Percentiles rank a stretch among this genome's conserved stretches.
Conservation (phyloP, 2,113 vertebrate species). For the Nannospalax galili region DNA sequence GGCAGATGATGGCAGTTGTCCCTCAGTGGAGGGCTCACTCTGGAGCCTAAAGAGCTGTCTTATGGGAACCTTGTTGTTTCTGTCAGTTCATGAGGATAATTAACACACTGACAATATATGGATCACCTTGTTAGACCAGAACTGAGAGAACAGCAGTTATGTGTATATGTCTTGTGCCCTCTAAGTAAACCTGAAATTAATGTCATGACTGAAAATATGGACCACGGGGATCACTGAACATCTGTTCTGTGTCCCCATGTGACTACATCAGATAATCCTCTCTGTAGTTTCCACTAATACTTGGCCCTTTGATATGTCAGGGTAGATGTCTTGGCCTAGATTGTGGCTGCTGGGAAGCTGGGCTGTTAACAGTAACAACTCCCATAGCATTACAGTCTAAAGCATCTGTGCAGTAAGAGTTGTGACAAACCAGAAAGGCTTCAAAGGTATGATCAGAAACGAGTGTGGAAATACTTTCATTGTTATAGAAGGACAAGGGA, state of each 20-base stretch:
- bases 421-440: neutral
- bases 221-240: neutral
- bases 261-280: no score
- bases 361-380: neutral
- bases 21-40: neutral
- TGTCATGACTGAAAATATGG: neutral
- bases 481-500: constrained; percentile 13
- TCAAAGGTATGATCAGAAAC: neutral
- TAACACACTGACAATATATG: neutral
- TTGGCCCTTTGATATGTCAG: neutral
- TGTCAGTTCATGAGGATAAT: neutral
- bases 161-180: no score
- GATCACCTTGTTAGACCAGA: neutral
- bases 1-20: neutral
- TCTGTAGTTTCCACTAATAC: neutral
- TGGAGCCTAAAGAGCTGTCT: neutral
- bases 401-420: neutral
- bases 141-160: no score
- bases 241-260: neutral
- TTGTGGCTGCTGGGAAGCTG: neutral
- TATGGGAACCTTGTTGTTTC: neutral
- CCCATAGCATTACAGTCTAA: neutral
- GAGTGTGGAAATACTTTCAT: neutral
- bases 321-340: neutral
- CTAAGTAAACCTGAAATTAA: neutral